Conservation (phyloP, 2,888 invertebrate genomes). For the Hipparchia sbordonii region DNA sequence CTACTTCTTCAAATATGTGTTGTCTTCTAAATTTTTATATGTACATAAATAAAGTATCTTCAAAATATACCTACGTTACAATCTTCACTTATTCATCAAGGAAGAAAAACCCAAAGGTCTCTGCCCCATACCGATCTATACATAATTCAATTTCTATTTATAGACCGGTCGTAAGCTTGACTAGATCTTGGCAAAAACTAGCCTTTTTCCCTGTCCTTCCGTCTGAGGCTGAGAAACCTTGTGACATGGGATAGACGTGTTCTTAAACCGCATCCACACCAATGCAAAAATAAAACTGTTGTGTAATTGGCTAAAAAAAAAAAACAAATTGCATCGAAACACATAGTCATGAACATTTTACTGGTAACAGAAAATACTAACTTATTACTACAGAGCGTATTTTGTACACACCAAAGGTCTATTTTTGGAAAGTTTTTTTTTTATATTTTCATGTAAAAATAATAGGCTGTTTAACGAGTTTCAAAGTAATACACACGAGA, state of each 20-base stretch:
- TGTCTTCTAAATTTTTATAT: too few species aligned
- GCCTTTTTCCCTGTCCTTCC: conserved; percentile 36
- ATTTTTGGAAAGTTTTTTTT: too few species aligned
- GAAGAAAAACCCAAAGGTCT: conserved; percentile 33
- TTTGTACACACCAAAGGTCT: too few species aligned
- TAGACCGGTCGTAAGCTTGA: conserved; percentile 42
- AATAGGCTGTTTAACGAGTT: too few species aligned
- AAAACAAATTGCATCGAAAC: background rate
- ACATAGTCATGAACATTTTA: too few species aligned
- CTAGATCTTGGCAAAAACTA: conserved; percentile 42
- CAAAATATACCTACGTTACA: background rate
- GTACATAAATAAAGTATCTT: too few species aligned
- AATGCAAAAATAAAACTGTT: background rate
- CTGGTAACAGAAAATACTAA: too few species aligned
- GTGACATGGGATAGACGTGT: conserved; percentile 1
- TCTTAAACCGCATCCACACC: background rate
- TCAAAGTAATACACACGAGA: too few species aligned
- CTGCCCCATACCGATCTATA: conserved; percentile 46
- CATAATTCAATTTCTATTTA: conserved; percentile 58
- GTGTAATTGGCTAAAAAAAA: background rate
- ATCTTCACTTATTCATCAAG: conserved; percentile 6
- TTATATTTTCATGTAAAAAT: too few species aligned
- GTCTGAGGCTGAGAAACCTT: conserved; percentile 19
- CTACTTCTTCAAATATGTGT: too few species aligned
- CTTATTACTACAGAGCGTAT: too few species aligned